Evolutionary conservation across 2,113 vertebrate species (phyloP).

Genomic region (Hippocampus zosterae): DNA sequence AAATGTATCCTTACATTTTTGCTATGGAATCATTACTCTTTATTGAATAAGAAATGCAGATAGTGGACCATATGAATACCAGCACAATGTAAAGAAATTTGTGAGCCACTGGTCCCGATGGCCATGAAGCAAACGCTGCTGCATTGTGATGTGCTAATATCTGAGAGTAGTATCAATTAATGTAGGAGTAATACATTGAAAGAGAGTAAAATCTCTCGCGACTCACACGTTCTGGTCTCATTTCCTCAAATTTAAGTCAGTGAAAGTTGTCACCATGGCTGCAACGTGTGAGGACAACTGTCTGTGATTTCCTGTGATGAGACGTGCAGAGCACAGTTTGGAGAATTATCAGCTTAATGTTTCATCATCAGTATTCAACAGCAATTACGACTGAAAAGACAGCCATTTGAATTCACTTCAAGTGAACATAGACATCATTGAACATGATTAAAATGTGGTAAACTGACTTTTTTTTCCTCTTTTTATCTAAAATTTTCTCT

Average conservation of each 20-base stretch:
- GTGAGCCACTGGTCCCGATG: neutral
- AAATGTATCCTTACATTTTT: no score
- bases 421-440: no score
- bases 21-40: no score
- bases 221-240: conserved; percentile 32
- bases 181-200: no score
- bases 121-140: neutral
- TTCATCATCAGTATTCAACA: conserved; percentile 15
- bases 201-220: conserved; percentile 17
- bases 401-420: neutral
- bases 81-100: neutral
- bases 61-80: neutral
- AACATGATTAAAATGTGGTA: no score
- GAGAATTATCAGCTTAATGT: conserved; percentile 19
- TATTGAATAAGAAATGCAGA: no score
- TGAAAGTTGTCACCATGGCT: conserved; percentile 42
- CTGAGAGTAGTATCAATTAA: neutral
- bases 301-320: conserved; percentile 45
- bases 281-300: conserved; percentile 53
- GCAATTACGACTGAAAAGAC: neutral
- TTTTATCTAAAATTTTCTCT: no score
- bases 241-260: conserved; percentile 38
- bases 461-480: no score
- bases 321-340: conserved; percentile 25
- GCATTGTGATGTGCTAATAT: neutral